Conservation (phyloP, 2,888 invertebrate species). For the Yponomeuta sedellus region DNA sequence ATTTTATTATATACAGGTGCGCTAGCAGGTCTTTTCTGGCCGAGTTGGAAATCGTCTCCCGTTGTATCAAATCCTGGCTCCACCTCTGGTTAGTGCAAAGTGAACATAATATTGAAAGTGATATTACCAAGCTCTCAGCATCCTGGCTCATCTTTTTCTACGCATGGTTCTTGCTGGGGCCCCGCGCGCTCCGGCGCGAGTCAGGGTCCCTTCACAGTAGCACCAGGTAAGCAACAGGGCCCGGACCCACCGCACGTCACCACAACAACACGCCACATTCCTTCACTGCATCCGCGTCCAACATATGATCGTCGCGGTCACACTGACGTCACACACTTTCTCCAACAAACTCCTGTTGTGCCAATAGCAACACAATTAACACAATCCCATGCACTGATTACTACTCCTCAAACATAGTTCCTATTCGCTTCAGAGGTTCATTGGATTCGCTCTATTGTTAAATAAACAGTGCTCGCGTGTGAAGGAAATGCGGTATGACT, state of each 20-base stretch:
- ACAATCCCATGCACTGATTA: conserved; percentile 31
- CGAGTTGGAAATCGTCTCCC: too few species aligned
- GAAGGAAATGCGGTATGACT: conserved; percentile 64
- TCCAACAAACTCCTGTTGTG: conserved; percentile 55
- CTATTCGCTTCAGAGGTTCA: conserved; percentile 38
- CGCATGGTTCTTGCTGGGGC: conserved; percentile 75
- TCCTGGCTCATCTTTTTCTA: conserved; percentile 83
- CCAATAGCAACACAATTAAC: conserved; percentile 22
- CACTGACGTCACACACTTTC: conserved; percentile 65
- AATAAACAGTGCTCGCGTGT: conserved; percentile 53
- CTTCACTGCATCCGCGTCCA: conserved; percentile 75
- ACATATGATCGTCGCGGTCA: conserved; percentile 71
- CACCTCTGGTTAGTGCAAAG: neutral
- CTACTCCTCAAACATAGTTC: conserved; percentile 36
- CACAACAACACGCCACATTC: conserved; percentile 71
- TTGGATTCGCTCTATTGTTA: conserved; percentile 43
- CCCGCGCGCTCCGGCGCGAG: conserved; percentile 50
- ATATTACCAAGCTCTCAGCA: conserved; percentile 83
- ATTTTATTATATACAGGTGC: too few species aligned
- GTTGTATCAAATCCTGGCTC: too few species aligned
- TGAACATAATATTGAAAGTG: conserved; percentile 31
- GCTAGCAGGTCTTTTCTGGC: too few species aligned
- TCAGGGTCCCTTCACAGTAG: neutral
- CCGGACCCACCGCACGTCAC: conserved; percentile 60
- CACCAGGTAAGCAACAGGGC: conserved; percentile 15